Evolutionary conservation across 1,140 invertebrate species (phyloP), one percentile per base, ranked within the genome.

Genomic region (Leptoteleia sp.): DNA sequence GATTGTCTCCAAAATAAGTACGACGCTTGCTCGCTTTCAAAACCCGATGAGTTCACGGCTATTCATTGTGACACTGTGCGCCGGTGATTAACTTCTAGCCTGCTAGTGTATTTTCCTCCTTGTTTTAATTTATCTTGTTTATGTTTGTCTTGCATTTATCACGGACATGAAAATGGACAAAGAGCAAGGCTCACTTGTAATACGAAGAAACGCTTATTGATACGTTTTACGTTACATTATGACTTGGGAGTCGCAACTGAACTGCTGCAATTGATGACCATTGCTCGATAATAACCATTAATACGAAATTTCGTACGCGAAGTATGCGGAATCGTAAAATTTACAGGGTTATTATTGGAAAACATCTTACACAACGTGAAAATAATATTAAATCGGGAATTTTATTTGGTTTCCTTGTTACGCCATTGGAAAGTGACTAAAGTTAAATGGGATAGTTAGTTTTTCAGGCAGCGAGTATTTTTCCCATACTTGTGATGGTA

Each of bases 241-340:
- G 42, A 48, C 42, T 22, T 16, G 33, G 7, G 16, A 62, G 16
- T 62, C 22, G 45, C 27, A 42, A 50, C 61, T 64, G 22, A 33
- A 22, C 29, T 11, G 48, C 37, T 9, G 35, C 37, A 65, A 45
- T 47, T 67, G 22, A 59, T 59, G 54, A 37, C 33, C 50, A 45
- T 59, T 68, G 48, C 29, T 57, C 27, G 50, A 48, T 70, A 70
- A n/a, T n/a, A n/a, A n/a, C n/a, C n/a, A n/a, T n/a, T n/a, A n/a
- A n/a, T n/a, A n/a, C n/a, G n/a, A n/a, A n/a, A n/a, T n/a, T n/a
- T n/a, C n/a, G n/a, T n/a, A n/a, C n/a, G n/a, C n/a, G n/a, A n/a
- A n/a, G n/a, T n/a, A n/a, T n/a, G n/a, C n/a, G n/a, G n/a, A n/a
- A n/a, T n/a, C n/a, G n/a, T n/a, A n/a, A n/a, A n/a, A n/a, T n/a